phyloP scores from a whole-genome alignment of 2,888 invertebrate species.

The Rhodophaea formosa region DNA sequence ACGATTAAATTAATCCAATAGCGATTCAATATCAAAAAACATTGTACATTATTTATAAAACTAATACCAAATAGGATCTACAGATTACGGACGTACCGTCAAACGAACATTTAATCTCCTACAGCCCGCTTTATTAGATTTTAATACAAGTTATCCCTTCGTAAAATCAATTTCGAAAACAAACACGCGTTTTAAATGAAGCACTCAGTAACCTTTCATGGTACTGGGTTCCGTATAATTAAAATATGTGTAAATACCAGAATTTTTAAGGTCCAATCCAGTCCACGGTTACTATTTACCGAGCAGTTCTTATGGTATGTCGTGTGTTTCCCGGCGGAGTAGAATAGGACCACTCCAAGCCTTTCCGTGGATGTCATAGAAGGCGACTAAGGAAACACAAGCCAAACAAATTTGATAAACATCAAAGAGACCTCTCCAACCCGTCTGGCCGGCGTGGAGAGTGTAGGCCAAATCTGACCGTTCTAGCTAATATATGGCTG shows the following conservation, averaged over 20 bases:
- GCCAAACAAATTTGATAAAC: too few species aligned
- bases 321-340: too few species aligned
- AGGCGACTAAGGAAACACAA: too few species aligned
- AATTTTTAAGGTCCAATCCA: too few species aligned
- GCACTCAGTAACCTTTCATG: neutral
- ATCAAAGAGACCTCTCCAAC: too few species aligned
- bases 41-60: neutral
- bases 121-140: conserved; percentile 4
- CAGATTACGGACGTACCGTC: neutral
- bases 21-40: neutral
- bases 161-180: conserved; percentile 41
- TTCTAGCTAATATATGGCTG: too few species aligned
- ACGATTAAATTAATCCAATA: neutral
- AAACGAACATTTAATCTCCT: neutral
- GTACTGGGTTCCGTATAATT: conserved; percentile 5
- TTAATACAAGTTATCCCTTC: conserved; percentile 2
- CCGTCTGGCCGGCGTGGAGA: too few species aligned
- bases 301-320: too few species aligned
- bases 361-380: too few species aligned
- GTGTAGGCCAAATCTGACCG: too few species aligned
- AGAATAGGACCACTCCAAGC: too few species aligned
- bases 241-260: neutral
- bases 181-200: conserved; percentile 29
- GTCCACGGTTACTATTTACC: too few species aligned
- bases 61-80: neutral